Base-by-base conservation (phyloP, 2,797 vertebrate genomes). In the Chloroceryle inda region DNA sequence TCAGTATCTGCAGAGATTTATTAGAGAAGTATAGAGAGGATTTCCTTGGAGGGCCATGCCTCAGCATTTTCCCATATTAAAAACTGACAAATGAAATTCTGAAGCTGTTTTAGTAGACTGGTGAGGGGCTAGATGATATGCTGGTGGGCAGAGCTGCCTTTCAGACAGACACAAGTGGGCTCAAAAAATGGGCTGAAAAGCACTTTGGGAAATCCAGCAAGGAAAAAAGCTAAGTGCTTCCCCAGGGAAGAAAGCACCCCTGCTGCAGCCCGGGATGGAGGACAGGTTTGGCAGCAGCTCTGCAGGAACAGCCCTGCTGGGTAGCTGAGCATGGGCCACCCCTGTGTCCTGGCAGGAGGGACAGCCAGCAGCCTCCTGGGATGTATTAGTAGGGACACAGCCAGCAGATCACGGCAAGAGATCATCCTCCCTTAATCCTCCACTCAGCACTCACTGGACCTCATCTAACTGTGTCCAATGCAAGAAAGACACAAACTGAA, bases 11-110 rank as follows among this genome's bases (percentile, higher is more conserved):
- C 1, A 2, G 50, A 49, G 58, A 93, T 49, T 78, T 81, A 92
- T 84, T 75, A 53, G 11, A 75, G 40, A 96, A 79, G 76, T 71
- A 83, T 6, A 71, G 37, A 71, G 63, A 71, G 52, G 53, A 72
- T 23, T 72, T 77, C 16, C 20, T 53, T 83, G 38, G 76, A 79
- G 63, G 13, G 12, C 4, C 37, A 88, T 42, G n/a, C 14, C 29
- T 85, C 82, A 68, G 63, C 74, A 75, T 62, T 56, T 74, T 91
- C 49, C 26, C 40, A 20, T 63, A 53, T 77, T 72, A 71, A 89
- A 91, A 91, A 53, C 8, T 24, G 26, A 62, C n/a, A 84, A 66
- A 66, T 20, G 0, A 73, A 78, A 79, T 79, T 80, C 64, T 53
- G 45, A 59, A 85, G 67, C 63, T 44, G 8, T 21, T 72, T 63